Conservation (phyloP, 2,113 vertebrate species). For the Strigops habroptila region DNA sequence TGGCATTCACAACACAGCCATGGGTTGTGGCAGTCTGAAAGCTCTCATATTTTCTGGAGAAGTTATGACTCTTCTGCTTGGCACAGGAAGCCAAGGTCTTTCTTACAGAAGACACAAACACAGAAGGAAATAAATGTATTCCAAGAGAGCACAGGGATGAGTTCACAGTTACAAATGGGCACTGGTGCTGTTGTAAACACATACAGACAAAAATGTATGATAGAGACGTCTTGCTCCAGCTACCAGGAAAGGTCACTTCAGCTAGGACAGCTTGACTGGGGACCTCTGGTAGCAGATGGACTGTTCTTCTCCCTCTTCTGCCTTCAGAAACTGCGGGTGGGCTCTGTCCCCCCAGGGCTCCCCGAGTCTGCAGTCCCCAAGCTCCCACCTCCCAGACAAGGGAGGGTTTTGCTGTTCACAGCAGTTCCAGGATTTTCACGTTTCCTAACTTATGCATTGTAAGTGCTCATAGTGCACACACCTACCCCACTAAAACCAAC, state of each 20-base stretch:
- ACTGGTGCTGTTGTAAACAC: background rate
- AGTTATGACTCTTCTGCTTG: background rate
- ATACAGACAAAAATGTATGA: background rate
- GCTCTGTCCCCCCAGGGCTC: background rate
- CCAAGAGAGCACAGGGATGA: background rate
- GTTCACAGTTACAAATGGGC: background rate
- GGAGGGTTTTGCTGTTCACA: background rate
- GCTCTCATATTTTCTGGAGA: background rate
- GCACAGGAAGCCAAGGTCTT: background rate
- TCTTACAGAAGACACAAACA: background rate
- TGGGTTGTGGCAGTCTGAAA: background rate
- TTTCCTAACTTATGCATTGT: background rate
- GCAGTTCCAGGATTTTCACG: background rate
- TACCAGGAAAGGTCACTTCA: background rate
- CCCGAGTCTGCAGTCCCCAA: background rate
- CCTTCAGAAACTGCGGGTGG: background rate
- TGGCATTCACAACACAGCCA: background rate
- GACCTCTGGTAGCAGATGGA: background rate
- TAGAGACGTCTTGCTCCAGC: background rate
- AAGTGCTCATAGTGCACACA: background rate
- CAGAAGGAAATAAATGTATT: constrained; percentile 11
- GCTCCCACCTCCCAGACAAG: background rate
- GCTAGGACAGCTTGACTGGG: background rate
- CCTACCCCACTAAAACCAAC: background rate
- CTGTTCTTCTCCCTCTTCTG: background rate